Base-by-base conservation (phyloP, 2,888 invertebrate genomes). In the Campaea margaritaria region DNA sequence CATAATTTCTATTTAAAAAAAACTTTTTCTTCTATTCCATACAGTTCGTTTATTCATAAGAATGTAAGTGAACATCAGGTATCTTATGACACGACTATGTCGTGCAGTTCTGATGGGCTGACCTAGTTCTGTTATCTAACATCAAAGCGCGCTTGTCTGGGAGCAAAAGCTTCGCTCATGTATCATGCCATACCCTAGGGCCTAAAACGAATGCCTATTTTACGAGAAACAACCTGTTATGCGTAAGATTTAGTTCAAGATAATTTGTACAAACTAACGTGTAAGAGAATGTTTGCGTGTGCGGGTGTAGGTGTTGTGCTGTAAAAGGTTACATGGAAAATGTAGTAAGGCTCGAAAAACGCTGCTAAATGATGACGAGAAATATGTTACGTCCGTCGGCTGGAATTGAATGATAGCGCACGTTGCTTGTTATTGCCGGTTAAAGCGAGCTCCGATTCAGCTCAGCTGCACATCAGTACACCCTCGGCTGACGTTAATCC, bases 401-500 rank as follows among this genome's bases (percentile, higher is more conserved):
- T 21, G 21, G 5, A 21, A 48, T 56, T 38, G 46, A 12, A 44
- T 48, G 58, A 43, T 39, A 52, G 44, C 38, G 44, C 44, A 44
- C 16, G 38, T 56, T 46, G 54, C 53, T 60, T 55, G 58, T 62
- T 62, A 62, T 53, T 60, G 57, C 45, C 55, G 52, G 12, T 59
- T 38, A 43, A 34, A 55, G 34, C 44, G 34, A 31, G 31, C 50
- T 31, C 49, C 31, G 48, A 48, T 48, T 34, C 45, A 53, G 16
- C 28, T 52, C 44, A 21, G 47, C 55, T 56, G 53, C 42, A 16
- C 55, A 51, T 53, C 58, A 48, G 64, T 61, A 58, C 61, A 60
- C 60, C 66, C 58, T 53, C 62, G 58, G 45, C 66, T 57, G 65
- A 55, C 73, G 70, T 65, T 82, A 85, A 85, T 86, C 83, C 78